Evolutionary conservation across 2,888 invertebrate genomes (phyloP).

Genomic region (Tridacna gigas): DNA sequence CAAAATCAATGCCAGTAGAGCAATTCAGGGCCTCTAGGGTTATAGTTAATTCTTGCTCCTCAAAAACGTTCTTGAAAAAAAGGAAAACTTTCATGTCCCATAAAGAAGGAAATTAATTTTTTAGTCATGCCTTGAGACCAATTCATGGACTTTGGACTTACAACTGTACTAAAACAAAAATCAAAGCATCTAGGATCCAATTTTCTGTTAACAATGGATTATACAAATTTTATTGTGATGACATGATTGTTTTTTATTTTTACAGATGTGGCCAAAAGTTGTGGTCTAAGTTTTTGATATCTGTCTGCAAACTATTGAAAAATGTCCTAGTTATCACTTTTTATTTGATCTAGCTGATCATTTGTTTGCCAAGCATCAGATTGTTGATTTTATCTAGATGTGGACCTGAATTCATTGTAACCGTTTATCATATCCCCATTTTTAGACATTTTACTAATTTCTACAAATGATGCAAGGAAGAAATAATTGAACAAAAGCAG

Average conservation of each 20-base stretch:
- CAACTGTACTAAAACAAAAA: too few relatives aligned
- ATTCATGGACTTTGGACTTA: too few relatives aligned
- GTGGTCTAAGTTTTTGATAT: not conserved
- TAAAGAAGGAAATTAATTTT: too few relatives aligned
- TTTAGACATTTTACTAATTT: not conserved
- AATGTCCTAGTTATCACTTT: constrained; percentile 20
- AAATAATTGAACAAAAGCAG: too few relatives aligned
- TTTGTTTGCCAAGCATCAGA: constrained; percentile 23
- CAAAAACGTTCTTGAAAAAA: too few relatives aligned
- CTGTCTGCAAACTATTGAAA: constrained; percentile 21
- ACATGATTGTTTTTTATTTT: constrained; percentile 23
- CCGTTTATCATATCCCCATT: not conserved
- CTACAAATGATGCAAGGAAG: too few relatives aligned
- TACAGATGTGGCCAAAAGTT: constrained; percentile 3
- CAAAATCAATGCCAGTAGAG: too few relatives aligned
- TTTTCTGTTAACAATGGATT: constrained; percentile 12
- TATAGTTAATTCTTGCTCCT: too few relatives aligned
- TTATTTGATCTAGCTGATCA: constrained; percentile 18
- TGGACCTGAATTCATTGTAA: not conserved
- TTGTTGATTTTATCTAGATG: constrained; percentile 1
- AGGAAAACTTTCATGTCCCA: too few relatives aligned
- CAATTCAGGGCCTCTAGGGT: too few relatives aligned
- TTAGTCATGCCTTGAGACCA: too few relatives aligned
- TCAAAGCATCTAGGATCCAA: not conserved
- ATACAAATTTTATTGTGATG: constrained; percentile 20